Conservation (phyloP, 2,113 vertebrate species). For the Euleptes europaea region DNA sequence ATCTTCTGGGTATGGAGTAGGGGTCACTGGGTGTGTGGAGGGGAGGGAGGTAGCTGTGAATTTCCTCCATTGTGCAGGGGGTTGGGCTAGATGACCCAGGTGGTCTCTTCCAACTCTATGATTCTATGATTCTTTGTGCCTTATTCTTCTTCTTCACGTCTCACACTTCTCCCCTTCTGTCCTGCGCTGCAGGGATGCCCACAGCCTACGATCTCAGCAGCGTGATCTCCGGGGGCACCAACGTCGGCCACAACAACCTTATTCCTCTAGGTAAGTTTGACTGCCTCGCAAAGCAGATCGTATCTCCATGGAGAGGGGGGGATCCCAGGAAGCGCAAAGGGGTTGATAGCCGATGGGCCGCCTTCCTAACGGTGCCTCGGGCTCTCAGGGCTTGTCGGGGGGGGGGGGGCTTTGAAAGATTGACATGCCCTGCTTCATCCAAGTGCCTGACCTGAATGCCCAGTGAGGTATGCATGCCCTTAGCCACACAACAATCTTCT, state of each 20-base stretch:
- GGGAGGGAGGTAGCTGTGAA: too few relatives aligned
- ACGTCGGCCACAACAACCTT: slow-evolving; percentile 93
- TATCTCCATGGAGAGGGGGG: background rate
- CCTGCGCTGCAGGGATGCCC: slow-evolving; percentile 83
- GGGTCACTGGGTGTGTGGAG: too few relatives aligned
- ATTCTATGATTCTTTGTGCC: too few relatives aligned
- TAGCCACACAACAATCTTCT: background rate
- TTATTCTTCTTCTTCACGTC: too few relatives aligned
- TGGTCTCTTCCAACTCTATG: too few relatives aligned
- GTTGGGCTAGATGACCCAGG: too few relatives aligned
- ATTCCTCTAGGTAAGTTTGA: slow-evolving; percentile 86
- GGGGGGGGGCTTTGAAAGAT: background rate
- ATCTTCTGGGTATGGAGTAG: too few relatives aligned
- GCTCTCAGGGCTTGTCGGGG: background rate
- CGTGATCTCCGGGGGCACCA: slow-evolving; percentile 86
- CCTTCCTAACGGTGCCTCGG: background rate
- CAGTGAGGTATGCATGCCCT: background rate
- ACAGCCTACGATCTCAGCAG: slow-evolving; percentile 94
- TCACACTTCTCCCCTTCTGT: background rate
- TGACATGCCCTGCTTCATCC: background rate
- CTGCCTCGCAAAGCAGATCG: background rate
- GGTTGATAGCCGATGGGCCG: background rate
- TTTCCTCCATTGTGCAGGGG: too few relatives aligned
- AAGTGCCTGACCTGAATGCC: background rate
- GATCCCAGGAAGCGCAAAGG: background rate